Percentiles rank a stretch among this genome's conserved stretches.
Conservation (phyloP, 2,113 vertebrate genomes). For the Nestor notabilis region DNA sequence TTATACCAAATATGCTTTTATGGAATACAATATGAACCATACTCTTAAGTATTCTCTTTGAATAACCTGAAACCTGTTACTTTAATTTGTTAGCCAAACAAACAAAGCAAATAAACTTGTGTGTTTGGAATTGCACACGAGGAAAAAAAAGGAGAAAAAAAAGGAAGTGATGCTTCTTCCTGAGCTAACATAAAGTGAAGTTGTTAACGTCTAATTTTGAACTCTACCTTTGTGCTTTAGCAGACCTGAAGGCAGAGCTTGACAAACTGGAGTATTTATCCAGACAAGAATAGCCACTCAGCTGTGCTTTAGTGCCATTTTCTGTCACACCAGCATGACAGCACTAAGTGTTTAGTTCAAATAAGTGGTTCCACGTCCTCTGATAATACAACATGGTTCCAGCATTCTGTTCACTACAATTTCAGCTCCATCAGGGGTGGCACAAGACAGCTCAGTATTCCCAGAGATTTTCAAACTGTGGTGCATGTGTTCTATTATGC, state of each 20-base stretch:
- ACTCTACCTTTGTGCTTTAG: conserved; percentile 28
- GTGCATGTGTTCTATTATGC: conserved; percentile 73
- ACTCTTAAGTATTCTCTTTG: neutral
- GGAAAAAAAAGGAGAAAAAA: neutral
- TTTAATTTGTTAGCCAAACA: neutral
- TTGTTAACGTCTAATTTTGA: conserved; percentile 27
- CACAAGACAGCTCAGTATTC: conserved; percentile 77
- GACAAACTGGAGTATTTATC: conserved; percentile 81
- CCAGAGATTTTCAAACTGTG: conserved; percentile 80
- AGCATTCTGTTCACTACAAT: conserved; percentile 82
- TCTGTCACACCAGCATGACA: conserved; percentile 86
- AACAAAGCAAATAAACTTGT: too few species aligned
- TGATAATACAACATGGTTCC: conserved; percentile 88
- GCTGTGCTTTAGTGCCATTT: conserved; percentile 89
- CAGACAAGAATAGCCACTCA: conserved; percentile 82
- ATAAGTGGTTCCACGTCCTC: conserved; percentile 88
- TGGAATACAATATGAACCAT: neutral
- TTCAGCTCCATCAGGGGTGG: conserved; percentile 76
- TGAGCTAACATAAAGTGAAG: neutral
- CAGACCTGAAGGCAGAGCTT: conserved; percentile 45
- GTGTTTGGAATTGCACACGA: neutral
- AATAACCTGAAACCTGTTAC: neutral
- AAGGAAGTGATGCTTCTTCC: neutral
- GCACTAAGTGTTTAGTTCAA: conserved; percentile 88
- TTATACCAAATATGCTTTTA: neutral